A percentile compares a stretch with the other conserved stretches of the same genome.
Evolutionary conservation across 2,797 vertebrate species (phyloP).

Genomic region (Cyclopterus lumpus): DNA sequence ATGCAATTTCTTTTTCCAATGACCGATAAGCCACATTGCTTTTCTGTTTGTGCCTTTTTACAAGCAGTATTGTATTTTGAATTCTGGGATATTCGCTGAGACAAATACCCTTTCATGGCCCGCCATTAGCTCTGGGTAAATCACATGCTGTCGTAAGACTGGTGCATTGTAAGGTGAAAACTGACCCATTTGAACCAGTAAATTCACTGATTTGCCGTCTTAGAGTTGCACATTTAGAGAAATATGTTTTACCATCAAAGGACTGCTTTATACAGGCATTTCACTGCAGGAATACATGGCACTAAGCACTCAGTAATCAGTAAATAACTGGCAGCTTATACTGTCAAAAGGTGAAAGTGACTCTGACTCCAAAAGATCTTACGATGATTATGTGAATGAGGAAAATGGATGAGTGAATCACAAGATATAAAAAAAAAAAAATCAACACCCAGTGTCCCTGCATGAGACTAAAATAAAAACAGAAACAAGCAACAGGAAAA

Average conservation of each 20-base stretch:
- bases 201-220: background rate
- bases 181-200: background rate
- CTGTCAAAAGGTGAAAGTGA: background rate
- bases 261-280: background rate
- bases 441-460: background rate
- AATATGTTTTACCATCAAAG: background rate
- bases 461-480: constrained; percentile 6
- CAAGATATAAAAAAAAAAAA: too few relatives aligned
- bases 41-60: constrained; percentile 6
- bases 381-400: constrained; percentile 16
- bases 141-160: background rate
- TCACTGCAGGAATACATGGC: background rate
- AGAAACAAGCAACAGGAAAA: constrained; percentile 23
- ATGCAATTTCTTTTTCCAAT: background rate
- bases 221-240: background rate
- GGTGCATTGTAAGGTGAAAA: background rate
- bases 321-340: background rate
- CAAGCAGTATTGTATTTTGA: background rate
- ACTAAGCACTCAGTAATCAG: background rate
- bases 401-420: constrained; percentile 19
- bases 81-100: background rate
- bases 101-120: constrained; percentile 1
- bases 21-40: background rate
- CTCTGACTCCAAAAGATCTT: constrained; percentile 1
- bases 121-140: background rate